Evolutionary conservation across 2,113 vertebrate species (phyloP).

Genomic region (Trogon melanurus): DNA sequence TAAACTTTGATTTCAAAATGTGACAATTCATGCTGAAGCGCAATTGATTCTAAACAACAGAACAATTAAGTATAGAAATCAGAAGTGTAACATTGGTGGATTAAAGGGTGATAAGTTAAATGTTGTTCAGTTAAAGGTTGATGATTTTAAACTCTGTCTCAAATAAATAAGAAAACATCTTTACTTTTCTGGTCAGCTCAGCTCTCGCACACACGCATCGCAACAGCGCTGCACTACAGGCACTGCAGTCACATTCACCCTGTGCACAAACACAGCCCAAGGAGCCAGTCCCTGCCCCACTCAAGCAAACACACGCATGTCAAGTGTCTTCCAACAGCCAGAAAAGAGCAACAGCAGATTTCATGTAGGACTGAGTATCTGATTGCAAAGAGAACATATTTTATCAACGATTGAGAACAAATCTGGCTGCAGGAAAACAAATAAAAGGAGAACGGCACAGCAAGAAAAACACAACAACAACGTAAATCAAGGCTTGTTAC

Average conservation of each 20-base stretch:
- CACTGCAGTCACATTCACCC: rapidly evolving
- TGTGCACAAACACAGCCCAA: not conserved
- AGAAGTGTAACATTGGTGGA: not conserved
- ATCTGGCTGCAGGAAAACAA: constrained; percentile 56
- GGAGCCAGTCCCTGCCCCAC: not conserved
- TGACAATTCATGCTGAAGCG: not conserved
- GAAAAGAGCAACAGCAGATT: constrained; percentile 1
- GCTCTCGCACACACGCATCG: not conserved
- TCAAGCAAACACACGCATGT: not conserved
- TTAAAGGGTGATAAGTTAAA: not conserved
- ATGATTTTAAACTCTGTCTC: not conserved
- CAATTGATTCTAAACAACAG: not conserved
- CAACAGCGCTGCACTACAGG: not conserved
- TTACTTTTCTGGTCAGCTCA: not conserved
- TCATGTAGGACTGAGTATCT: not conserved
- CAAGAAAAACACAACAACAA: not conserved
- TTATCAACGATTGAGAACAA: constrained; percentile 39
- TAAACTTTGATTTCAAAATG: not conserved
- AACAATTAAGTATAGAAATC: not conserved
- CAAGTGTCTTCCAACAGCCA: not conserved
- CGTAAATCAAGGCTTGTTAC: not conserved
- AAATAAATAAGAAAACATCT: not conserved
- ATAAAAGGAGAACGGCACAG: not conserved
- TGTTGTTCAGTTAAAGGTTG: not conserved
- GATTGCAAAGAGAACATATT: constrained; percentile 15